Conservation (phyloP, 2,888 invertebrate species). For the Peribatodes rhomboidaria region DNA sequence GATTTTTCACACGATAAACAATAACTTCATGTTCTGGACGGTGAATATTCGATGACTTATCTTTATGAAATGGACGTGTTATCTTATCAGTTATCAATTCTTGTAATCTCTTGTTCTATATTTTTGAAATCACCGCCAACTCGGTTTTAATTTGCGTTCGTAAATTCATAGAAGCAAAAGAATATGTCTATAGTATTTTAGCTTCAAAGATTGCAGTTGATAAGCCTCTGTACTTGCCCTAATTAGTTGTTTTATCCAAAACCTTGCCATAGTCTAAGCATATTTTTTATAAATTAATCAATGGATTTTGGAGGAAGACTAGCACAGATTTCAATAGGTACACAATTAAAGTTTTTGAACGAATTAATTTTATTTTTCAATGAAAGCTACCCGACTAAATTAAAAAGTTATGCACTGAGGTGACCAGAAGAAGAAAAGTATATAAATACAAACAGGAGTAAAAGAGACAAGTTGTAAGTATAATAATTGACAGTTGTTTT, state of each 20-base stretch:
- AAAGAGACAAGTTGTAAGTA: slow-evolving; percentile 45
- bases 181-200: too few relatives aligned
- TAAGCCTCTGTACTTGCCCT: not conserved
- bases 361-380: slow-evolving; percentile 42
- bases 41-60: slow-evolving; percentile 69
- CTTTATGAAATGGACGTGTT: slow-evolving; percentile 72
- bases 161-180: not conserved
- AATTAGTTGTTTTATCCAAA: not conserved
- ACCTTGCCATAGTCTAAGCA: not conserved
- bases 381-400: slow-evolving; percentile 49
- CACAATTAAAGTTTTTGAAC: slow-evolving; percentile 57
- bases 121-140: slow-evolving; percentile 76
- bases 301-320: too few relatives aligned
- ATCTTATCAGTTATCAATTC: slow-evolving; percentile 82
- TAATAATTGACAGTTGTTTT: slow-evolving; percentile 46
- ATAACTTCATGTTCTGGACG: slow-evolving; percentile 70
- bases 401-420: slow-evolving; percentile 16
- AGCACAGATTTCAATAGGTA: too few relatives aligned
- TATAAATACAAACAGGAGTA: not conserved
- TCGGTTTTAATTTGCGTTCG: slow-evolving; percentile 9
- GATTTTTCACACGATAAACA: slow-evolving; percentile 66
- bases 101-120: slow-evolving; percentile 77
- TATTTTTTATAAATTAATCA: too few relatives aligned
- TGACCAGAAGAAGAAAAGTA: slow-evolving; percentile 40
- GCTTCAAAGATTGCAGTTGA: not conserved